Percentiles rank a stretch among this genome's conserved stretches.
Evolutionary conservation across 2,888 invertebrate genomes (phyloP).

Genomic region (Formica aserva): DNA sequence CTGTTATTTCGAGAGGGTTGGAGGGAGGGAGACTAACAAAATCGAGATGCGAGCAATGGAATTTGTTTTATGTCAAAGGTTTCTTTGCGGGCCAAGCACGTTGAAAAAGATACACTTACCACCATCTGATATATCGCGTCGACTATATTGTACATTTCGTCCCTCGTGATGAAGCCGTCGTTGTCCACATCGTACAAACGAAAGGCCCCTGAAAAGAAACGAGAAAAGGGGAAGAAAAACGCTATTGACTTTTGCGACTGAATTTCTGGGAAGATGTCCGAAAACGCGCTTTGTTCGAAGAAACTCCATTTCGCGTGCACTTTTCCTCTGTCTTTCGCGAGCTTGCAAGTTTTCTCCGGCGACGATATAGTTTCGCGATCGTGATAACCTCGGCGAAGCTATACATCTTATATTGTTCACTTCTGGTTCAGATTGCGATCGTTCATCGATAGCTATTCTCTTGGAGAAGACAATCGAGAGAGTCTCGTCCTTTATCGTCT

Average conservation of each 20-base stretch:
- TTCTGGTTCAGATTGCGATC: constrained; percentile 20
- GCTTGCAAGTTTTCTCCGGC: constrained; percentile 7
- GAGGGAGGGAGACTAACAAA: not conserved
- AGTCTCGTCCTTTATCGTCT: constrained; percentile 18
- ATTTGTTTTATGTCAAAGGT: constrained; percentile 2
- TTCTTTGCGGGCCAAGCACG: constrained; percentile 58
- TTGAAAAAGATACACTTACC: constrained; percentile 89
- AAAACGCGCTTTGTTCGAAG: not conserved
- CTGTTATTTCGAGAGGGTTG: constrained; percentile 5
- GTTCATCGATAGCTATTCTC: constrained; percentile 21
- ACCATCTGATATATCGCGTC: constrained; percentile 99
- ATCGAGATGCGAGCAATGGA: not conserved
- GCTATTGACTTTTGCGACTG: constrained; percentile 8
- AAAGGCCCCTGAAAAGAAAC: constrained; percentile 93
- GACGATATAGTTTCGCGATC: not conserved
- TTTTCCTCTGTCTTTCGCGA: not conserved
- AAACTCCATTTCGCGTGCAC: not conserved
- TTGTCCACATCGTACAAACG: constrained; percentile 98
- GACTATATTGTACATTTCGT: constrained; percentile 98
- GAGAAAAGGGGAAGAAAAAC: constrained; percentile 15
- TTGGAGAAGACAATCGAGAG: not conserved
- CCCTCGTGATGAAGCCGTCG: constrained; percentile 97
- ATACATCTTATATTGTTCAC: constrained; percentile 13
- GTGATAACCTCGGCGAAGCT: not conserved
- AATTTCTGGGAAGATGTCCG: not conserved